phyloP scores from a whole-genome alignment of 2,797 vertebrate species.

The Sorex maritimensis region DNA sequence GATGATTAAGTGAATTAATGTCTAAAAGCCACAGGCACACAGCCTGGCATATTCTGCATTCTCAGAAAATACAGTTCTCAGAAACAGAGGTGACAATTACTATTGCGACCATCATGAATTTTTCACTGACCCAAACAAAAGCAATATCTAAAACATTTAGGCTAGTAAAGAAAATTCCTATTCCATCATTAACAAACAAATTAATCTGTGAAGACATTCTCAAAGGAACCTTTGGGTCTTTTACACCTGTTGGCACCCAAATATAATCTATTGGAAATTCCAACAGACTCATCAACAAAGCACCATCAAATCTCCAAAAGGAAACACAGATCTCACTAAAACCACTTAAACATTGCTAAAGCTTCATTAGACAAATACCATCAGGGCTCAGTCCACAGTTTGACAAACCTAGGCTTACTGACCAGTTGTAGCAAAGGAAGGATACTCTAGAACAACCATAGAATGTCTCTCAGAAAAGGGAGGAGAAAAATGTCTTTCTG shows the following conservation, averaged over 20 bases:
- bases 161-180: background rate
- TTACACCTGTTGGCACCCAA: background rate
- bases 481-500: background rate
- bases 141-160: background rate
- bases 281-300: background rate
- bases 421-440: background rate
- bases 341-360: background rate
- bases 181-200: too few species aligned
- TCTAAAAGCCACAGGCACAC: background rate
- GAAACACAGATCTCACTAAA: background rate
- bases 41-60: background rate
- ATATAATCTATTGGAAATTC: background rate
- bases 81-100: background rate
- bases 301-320: background rate
- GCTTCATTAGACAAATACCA: background rate
- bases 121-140: background rate
- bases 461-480: rapidly evolving
- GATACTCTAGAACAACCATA: rapidly evolving
- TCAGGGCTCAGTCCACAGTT: background rate
- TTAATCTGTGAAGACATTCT: background rate
- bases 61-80: conserved; percentile 19
- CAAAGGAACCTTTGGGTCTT: background rate
- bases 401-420: background rate
- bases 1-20: background rate
- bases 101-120: background rate